A percentile compares a stretch with the other conserved stretches of the same genome.
Evolutionary conservation across 2,113 vertebrate species (phyloP).

Genomic region (Cacatua alba): DNA sequence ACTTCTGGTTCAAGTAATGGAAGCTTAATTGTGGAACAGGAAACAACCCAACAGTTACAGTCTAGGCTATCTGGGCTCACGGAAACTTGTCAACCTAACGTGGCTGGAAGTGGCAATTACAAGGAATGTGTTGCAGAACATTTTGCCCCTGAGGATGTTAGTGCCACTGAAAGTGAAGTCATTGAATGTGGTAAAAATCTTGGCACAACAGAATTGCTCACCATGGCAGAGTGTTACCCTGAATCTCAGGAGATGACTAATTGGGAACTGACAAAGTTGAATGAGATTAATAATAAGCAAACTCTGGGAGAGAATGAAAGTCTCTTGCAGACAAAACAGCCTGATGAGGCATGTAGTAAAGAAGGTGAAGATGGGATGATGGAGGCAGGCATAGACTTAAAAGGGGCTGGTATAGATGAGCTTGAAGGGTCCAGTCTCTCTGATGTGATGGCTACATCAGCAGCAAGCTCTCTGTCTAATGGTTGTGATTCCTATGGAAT

Average conservation of each 20-base stretch:
- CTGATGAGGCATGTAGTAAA: slow-evolving; percentile 53
- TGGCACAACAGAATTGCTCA: slow-evolving; percentile 35
- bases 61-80: slow-evolving; percentile 45
- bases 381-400: slow-evolving; percentile 58
- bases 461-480: slow-evolving; percentile 73
- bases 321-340: slow-evolving; percentile 43
- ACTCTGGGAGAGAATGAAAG: slow-evolving; percentile 70
- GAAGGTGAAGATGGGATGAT: slow-evolving; percentile 34
- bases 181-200: slow-evolving; percentile 60
- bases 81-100: slow-evolving; percentile 34
- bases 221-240: slow-evolving; percentile 65
- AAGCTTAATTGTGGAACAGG: slow-evolving; percentile 37
- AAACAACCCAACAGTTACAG: slow-evolving; percentile 41
- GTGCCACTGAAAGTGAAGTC: slow-evolving; percentile 41
- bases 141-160: slow-evolving; percentile 47
- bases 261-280: slow-evolving; percentile 72
- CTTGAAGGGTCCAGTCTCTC: slow-evolving; percentile 63
- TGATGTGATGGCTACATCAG: slow-evolving; percentile 68
- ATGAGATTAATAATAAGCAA: slow-evolving; percentile 69
- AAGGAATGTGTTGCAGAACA: slow-evolving; percentile 60
- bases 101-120: slow-evolving; percentile 52
- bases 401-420: slow-evolving; percentile 56
- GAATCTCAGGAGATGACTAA: slow-evolving; percentile 72
- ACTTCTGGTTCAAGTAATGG: slow-evolving; percentile 50
- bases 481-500: slow-evolving; percentile 85